Base-by-base conservation (phyloP, 1,140 invertebrate species). In the Hycleus cichorii region DNA sequence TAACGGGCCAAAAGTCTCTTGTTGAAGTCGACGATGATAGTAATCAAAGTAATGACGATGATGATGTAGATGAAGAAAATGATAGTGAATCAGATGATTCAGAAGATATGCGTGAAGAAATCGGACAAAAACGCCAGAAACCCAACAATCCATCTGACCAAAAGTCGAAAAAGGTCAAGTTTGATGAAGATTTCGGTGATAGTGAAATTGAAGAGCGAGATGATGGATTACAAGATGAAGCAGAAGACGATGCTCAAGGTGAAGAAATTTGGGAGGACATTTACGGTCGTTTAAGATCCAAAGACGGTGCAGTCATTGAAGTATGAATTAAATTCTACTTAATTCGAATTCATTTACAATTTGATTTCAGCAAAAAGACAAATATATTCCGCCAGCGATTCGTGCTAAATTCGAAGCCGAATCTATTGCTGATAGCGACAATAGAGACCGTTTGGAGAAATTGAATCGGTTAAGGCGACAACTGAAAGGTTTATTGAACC, bases 401-500 rank as follows among this genome's bases (percentile, higher is more conserved):
- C 78, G 91, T 64, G 76, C 76, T 6, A 67, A 76, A 51, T 59
- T 77, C 18, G 72, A 72, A 4, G 59, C 62, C 5, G 62, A 62
- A 0, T 46, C 57, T 47, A 73, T 75, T 12, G 79, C 18, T 18
- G 18, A 18, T 18, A 18, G 18, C 18, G 2, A 18, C 18, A 18
- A 81, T 71, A 75, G 75, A 47, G 76, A 77, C 54, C 76, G 80
- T 57, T 79, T 74, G 59, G 76, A 87, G 67, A 79, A 86, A 59
- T 63, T 88, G 10, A 72, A 77, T 4, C 79, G 80, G 64, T 70
- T 96, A 0, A 83, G 81, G 68, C 86, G 85, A 69, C 86, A 90
- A 74, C 74, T 95, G 44, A 95, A 96, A 76, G 93, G 93, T 58
- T 75, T 90, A 4, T 72, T 97, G 1, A 97, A 97, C 77, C 85